Percentiles rank a stretch among this genome's conserved stretches.
Conservation (phyloP, 2,888 invertebrate species). For the Diplolepis rosae region DNA sequence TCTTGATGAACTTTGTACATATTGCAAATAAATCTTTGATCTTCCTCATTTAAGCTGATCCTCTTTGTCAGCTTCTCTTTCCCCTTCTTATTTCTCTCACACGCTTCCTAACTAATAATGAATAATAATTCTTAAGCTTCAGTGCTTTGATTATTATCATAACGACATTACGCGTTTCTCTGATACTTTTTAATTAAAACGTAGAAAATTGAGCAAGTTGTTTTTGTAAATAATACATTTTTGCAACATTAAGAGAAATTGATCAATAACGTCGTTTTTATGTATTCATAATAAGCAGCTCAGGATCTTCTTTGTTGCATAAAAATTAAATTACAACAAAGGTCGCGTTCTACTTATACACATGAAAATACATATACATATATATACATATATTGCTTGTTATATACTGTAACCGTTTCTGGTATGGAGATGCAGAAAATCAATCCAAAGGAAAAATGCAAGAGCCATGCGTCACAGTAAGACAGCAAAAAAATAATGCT, state of each 20-base stretch:
- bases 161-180: not conserved
- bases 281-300: not conserved
- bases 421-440: slow-evolving; percentile 15
- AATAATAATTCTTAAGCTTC: slow-evolving; percentile 8
- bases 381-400: no score
- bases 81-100: not conserved
- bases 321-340: slow-evolving; percentile 1
- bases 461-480: slow-evolving; percentile 11
- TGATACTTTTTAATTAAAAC: not conserved
- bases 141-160: slow-evolving; percentile 10
- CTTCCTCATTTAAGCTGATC: not conserved
- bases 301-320: not conserved
- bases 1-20: slow-evolving; percentile 1
- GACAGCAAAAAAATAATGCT: not conserved
- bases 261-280: not conserved
- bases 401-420: no score
- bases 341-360: not conserved
- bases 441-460: not conserved
- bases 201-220: not conserved
- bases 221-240: not conserved
- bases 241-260: not conserved
- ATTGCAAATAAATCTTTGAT: slow-evolving; percentile 8
- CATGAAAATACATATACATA: no score
- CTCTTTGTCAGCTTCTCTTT: slow-evolving; percentile 15
- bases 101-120: not conserved